These are phyloP conservation scores for Lethocerus indicus DNA, from an alignment of 1,140 invertebrate genomes.

Conservation along the genomic window DNA sequence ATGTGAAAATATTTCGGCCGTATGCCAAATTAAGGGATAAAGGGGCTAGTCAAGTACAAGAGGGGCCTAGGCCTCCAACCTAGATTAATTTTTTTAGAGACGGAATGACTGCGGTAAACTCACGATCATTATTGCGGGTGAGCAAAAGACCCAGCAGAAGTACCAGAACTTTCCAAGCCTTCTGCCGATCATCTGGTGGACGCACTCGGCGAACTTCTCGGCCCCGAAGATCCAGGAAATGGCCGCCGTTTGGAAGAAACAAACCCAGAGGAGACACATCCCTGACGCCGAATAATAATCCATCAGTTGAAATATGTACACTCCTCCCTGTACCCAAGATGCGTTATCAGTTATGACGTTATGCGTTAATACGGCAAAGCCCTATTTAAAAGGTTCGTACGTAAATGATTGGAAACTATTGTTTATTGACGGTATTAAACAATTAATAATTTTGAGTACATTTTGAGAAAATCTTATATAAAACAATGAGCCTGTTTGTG, in stretches of 20 bases:
- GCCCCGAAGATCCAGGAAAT: constrained; percentile 50
- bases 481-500: too few species aligned
- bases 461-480: too few species aligned
- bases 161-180: constrained; percentile 38
- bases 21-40: background rate
- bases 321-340: constrained; percentile 36
- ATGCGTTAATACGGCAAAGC: too few species aligned
- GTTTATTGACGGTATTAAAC: too few species aligned
- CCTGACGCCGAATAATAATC: constrained; percentile 53
- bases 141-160: constrained; percentile 40
- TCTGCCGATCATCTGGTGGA: constrained; percentile 49
- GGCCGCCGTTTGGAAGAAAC: constrained; percentile 43
- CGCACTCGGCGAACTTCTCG: constrained; percentile 37
- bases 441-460: too few species aligned
- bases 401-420: too few species aligned
- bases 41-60: background rate
- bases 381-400: too few species aligned
- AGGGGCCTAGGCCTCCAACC: background rate
- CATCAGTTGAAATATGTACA: constrained; percentile 54
- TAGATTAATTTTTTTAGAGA: background rate
- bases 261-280: constrained; percentile 46
- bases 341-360: too few species aligned
- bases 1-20: background rate
- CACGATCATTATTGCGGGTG: constrained; percentile 41
- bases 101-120: constrained; percentile 20